A percentile compares a stretch with the other conserved stretches of the same genome.
Evolutionary conservation across 2,113 vertebrate species (phyloP).

Genomic region (Cryptomyrus ogoouensis): DNA sequence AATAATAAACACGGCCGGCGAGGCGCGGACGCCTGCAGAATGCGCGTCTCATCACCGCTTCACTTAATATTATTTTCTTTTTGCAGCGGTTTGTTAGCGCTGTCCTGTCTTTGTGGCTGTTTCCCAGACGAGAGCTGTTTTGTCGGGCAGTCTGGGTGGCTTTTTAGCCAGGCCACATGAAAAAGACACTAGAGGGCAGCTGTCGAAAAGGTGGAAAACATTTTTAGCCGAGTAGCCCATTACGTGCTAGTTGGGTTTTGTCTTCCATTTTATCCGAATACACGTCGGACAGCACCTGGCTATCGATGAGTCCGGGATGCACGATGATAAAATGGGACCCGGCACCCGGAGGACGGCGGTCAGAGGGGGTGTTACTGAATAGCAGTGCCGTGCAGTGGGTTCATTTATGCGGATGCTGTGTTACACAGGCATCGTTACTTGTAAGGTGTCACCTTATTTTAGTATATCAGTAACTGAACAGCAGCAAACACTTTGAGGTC

Average conservation of each 20-base stretch:
- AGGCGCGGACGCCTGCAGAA: neutral
- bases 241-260: neutral
- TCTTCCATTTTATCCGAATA: neutral
- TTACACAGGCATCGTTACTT: neutral
- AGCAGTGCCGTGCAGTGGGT: neutral
- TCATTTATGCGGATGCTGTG: neutral
- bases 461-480: neutral
- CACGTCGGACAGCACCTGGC: neutral
- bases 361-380: neutral
- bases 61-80: neutral
- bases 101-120: neutral
- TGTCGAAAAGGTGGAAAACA: constrained; percentile 6
- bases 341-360: neutral
- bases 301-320: neutral
- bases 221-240: neutral
- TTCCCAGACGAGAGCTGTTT: neutral
- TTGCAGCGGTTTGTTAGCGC: neutral
- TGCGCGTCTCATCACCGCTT: neutral
- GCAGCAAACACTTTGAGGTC: neutral
- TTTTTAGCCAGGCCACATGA: neutral
- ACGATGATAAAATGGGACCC: neutral
- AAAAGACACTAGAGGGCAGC: constrained; percentile 17
- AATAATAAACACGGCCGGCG: neutral
- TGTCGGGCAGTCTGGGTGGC: neutral
- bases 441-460: neutral